Conservation (phyloP, 2,797 vertebrate species). For the Gallinago solitaria region DNA sequence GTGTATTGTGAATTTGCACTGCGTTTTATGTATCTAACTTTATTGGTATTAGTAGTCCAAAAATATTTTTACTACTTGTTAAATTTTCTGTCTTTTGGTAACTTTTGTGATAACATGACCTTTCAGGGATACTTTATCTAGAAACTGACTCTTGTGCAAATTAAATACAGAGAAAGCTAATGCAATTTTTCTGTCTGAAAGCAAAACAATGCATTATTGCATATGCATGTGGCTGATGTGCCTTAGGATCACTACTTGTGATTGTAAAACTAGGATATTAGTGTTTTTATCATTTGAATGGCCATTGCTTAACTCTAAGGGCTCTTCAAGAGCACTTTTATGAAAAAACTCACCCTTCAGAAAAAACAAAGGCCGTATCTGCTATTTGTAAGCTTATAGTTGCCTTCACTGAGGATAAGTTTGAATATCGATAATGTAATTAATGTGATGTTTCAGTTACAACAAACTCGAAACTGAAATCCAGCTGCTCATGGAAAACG, state of each 20-base stretch:
- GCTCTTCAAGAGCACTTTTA: slow-evolving; percentile 31
- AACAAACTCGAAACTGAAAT: background rate
- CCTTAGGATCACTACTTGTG: slow-evolving; percentile 77
- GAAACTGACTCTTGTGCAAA: slow-evolving; percentile 61
- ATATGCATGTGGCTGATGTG: slow-evolving; percentile 72
- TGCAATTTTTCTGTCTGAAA: slow-evolving; percentile 42
- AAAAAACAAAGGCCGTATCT: background rate
- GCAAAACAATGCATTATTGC: slow-evolving; percentile 54
- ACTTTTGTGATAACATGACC: slow-evolving; percentile 71
- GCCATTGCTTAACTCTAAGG: slow-evolving; percentile 45
- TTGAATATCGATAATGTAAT: background rate
- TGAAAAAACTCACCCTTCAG: background rate
- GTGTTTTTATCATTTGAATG: slow-evolving; percentile 17
- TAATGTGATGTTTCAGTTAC: slow-evolving; percentile 53
- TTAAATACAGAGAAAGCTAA: slow-evolving; percentile 46
- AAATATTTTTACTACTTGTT: slow-evolving; percentile 69
- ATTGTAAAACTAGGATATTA: slow-evolving; percentile 44
- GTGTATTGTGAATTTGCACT: slow-evolving; percentile 66
- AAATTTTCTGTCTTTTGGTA: slow-evolving; percentile 73
- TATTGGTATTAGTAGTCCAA: slow-evolving; percentile 32
- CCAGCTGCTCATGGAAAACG: slow-evolving; percentile 27
- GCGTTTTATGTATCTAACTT: slow-evolving; percentile 47
- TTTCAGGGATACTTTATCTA: slow-evolving; percentile 79
- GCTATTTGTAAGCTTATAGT: slow-evolving; percentile 36
- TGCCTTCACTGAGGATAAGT: slow-evolving; percentile 41